Evolutionary conservation across 1,140 invertebrate genomes (phyloP).

Genomic region (Leptopilina boulardi): DNA sequence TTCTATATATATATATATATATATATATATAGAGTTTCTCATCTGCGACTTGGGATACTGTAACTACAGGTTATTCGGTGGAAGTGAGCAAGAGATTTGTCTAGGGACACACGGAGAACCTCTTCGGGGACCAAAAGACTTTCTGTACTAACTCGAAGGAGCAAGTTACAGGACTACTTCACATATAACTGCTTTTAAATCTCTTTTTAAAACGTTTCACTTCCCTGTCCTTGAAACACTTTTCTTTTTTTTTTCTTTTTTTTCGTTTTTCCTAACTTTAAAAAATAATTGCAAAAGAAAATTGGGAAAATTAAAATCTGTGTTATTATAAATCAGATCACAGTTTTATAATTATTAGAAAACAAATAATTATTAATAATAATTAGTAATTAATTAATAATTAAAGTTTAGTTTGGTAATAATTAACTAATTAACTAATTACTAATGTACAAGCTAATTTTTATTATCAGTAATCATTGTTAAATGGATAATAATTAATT

Average conservation of each 20-base stretch:
- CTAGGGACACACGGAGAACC: constrained; percentile 33
- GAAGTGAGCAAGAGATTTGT: constrained; percentile 26
- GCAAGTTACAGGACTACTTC: background rate
- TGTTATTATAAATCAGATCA: no score
- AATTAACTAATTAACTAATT: no score
- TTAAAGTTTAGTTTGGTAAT: no score
- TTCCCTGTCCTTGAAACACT: constrained; percentile 26
- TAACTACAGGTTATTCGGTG: constrained; percentile 42
- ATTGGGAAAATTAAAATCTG: no score
- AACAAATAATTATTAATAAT: no score
- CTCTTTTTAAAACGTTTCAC: constrained; percentile 11
- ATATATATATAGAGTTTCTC: background rate
- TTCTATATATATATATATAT: background rate
- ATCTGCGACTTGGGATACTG: constrained; percentile 46
- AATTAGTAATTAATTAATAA: no score
- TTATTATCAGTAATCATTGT: no score
- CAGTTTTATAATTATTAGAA: no score
- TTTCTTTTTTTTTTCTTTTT: background rate
- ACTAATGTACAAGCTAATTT: no score
- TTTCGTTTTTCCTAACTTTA: background rate
- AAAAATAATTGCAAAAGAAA: background rate
- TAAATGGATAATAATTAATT: no score
- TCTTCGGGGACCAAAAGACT: constrained; percentile 41
- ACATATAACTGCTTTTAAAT: constrained; percentile 41
- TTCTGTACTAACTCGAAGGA: constrained; percentile 34